Evolutionary conservation across 2,888 invertebrate genomes (phyloP).

Genomic region (Lasioglossum villosulum): DNA sequence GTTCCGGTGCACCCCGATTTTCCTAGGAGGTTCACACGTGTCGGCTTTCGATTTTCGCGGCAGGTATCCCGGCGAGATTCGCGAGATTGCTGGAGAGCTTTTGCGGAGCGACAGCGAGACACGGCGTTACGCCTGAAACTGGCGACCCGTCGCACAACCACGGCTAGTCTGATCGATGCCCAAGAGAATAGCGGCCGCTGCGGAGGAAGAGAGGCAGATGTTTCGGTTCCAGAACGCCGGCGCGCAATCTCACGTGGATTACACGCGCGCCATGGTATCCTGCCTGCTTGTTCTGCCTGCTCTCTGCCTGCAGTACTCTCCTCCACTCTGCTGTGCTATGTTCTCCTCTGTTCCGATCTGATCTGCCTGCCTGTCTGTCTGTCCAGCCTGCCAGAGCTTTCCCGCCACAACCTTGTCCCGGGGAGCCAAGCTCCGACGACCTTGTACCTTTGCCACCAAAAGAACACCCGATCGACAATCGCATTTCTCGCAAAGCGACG

Average conservation of each 20-base stretch:
- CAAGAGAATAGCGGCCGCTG: constrained; percentile 70
- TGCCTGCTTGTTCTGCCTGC: not conserved
- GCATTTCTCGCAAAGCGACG: not conserved
- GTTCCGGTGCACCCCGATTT: not conserved
- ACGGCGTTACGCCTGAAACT: constrained; percentile 72
- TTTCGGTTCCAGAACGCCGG: constrained; percentile 73
- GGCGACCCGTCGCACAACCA: constrained; percentile 67
- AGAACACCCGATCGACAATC: constrained; percentile 10
- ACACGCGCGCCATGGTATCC: constrained; percentile 57
- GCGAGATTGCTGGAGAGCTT: constrained; percentile 52
- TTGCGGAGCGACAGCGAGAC: constrained; percentile 56
- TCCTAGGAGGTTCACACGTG: constrained; percentile 43
- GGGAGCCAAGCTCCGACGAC: constrained; percentile 3
- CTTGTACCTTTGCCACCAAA: not conserved
- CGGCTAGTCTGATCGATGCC: constrained; percentile 74
- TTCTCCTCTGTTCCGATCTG: not conserved
- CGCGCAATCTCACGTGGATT: constrained; percentile 74
- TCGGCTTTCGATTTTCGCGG: constrained; percentile 7
- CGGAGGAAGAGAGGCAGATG: constrained; percentile 64
- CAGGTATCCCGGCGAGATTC: constrained; percentile 19
- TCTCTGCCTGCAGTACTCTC: not conserved
- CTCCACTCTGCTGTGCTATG: not conserved
- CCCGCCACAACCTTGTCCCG: constrained; percentile 60
- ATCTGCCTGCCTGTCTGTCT: constrained; percentile 6
- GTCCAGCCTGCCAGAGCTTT: constrained; percentile 42